Base-by-base conservation (phyloP, 2,888 invertebrate species). In the Drosophila algonquin region DNA sequence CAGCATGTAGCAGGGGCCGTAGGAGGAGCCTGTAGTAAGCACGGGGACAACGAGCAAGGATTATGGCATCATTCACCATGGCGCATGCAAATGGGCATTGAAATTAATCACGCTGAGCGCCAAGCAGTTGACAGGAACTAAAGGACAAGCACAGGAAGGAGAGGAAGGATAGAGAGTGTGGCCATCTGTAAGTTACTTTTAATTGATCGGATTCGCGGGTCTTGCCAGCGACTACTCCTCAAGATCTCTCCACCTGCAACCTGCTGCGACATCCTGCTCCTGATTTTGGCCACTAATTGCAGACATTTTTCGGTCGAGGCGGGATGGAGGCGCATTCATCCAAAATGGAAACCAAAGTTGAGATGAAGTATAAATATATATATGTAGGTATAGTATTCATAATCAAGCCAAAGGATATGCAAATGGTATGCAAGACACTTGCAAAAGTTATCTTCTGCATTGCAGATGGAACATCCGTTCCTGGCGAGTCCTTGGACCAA, bases 31-130 rank as follows among this genome's bases (percentile, higher is more conserved):
- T 0, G 12, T 47, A 52, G 48, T 24, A 45, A 54, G 53, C 27
- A 53, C 44, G 71, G 69, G 71, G 71, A 76, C 81, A 78, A 73
- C 75, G 74, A 60, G 75, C 61, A 58, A 48, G 77, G 77, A 87
- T 87, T 82, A 87, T 87, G 80, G 80, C 79, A 80, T 87, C 87
- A 79, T 73, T 80, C 75, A 76, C 63, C 48, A 58, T 27, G 61
- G 59, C 54, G 74, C 75, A 87, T 77, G 86, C 80, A 81, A 79
- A 84, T 68, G 75, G 75, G 74, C 84, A 69, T 71, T 74, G 72
- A 75, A 85, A 83, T 87, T 87, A 83, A 83, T 87, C 87, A 81
- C 76, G 21, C 40, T 35, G 62, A 63, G 62, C 62, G 35, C 48
- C 62, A 18, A 50, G 63, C 67, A 51, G 50, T 45, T 67, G 55